Conservation (phyloP, 2,113 vertebrate species). For the Chaetura pelagica region DNA sequence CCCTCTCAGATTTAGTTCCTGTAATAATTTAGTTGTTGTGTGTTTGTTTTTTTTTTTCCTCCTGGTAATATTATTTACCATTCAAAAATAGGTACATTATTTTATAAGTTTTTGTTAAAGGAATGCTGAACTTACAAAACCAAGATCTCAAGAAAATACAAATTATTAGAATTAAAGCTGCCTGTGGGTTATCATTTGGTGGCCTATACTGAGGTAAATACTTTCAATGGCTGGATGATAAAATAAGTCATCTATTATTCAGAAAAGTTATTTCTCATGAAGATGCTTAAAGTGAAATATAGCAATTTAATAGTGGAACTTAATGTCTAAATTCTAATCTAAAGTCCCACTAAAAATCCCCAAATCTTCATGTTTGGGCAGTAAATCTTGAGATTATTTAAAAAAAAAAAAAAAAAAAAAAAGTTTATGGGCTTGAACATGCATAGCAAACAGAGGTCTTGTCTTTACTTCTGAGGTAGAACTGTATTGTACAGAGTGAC, state of each 20-base stretch:
- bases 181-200: background rate
- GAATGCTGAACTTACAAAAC: background rate
- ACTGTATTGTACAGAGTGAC: background rate
- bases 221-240: background rate
- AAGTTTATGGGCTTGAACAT: background rate
- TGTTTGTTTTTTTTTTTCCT: background rate
- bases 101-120: background rate
- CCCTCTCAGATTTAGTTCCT: background rate
- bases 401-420: background rate
- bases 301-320: background rate
- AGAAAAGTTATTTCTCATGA: background rate
- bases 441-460: background rate
- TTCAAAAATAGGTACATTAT: background rate
- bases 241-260: background rate
- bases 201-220: background rate
- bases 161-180: background rate
- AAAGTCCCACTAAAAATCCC: background rate
- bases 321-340: background rate
- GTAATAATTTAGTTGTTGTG: background rate
- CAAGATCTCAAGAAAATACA: background rate
- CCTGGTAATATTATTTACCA: background rate
- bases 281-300: background rate
- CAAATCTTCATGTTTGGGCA: background rate
- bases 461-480: background rate
- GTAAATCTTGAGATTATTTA: background rate